Evolutionary conservation across 2,113 vertebrate genomes (phyloP), one percentile per base, ranked within the genome.

Genomic region (Brienomyrus longianalis): DNA sequence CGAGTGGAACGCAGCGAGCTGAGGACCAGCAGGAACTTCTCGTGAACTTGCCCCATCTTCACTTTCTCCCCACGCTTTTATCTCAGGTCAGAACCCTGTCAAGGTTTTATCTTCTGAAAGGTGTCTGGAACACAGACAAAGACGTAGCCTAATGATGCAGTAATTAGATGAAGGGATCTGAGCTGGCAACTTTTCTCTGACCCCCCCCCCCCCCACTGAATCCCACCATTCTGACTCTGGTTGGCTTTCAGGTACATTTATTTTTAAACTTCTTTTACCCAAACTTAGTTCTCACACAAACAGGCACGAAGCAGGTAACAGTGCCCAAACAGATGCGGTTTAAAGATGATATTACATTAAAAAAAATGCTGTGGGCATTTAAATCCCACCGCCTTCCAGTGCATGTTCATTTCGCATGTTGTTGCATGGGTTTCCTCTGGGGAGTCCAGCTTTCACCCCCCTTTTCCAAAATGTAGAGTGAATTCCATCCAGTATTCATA

Each of bases 1-100:
- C 88, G 91, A 92, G 93, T 85, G 91, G 90, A 92, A 86, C 92
- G 90, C 86, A 66, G 89, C 45, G 8, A 62, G 89, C 52, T 35
- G n/a, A 39, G 86, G 88, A 70, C 88, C 39, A 59, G 17, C 56
- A 43, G 90, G 94, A 95, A 96, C 95, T 96, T 95, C 94, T 93
- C 93, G 92, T 96, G 95, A 96, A 96, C 95, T 93, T 92, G 87
- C 0, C 45, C 77, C 3, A 90, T 94, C 93, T 95, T 95, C 94
- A 84, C 27, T 92, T 89, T 92, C 93, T 27, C 62, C 62, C 62
- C 62, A 47, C 59, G 5, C 95, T 96, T 96, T 96, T 93, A 95
- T 95, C 94, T 94, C 88, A 17, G 95, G 95, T 95, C 95, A 95
- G 93, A 93, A 94, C 94, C 93, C 3, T 90, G 92, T 54, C 31